Base-by-base conservation (phyloP, 2,888 invertebrate genomes). In the Lottia scabra region DNA sequence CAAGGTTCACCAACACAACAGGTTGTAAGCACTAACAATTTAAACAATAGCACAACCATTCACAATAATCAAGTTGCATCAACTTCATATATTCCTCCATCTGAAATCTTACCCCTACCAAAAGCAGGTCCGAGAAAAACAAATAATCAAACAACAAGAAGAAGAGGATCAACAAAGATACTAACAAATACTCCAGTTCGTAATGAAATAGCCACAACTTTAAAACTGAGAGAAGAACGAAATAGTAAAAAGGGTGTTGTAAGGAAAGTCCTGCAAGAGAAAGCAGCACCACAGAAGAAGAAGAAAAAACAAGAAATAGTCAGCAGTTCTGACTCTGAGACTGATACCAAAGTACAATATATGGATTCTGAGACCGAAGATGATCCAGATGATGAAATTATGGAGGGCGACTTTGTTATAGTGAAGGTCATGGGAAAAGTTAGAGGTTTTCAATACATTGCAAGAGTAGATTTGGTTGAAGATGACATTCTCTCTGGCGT, bases 361-460 rank as follows among this genome's bases (percentile, higher is more conserved):
- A 23, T 19, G n/a, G 62, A 62, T 23, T 62, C 62, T 62, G 62
- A 6, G 19, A 19, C 62, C 30, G 2, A 27, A 13, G 45, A n/a
- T n/a, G n/a, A 67, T 12, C 26, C 23, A 19, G 67, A 45, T 15
- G 45, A 67, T 67, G 67, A 67, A 19, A 45, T 45, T 19, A 67
- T 23, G 19, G 67, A 67, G 46, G 67, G 67, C 19, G 67, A 67
- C 46, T 67, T 67, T 67, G 67, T 67, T 16, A 30, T 44, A 26
- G 67, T 67, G 26, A 67, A 67, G 46, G n/a, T 67, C 6, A 12
- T 23, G 19, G 46, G 67, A 27, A 67, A 45, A 44, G 43, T 19
- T 23, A 19, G 44, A 23, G 23, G 6, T 6, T 19, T 44, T n/a
- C 23, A 67, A 45, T 43, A 45, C 30, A 67, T 67, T 43, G 62